These are phyloP conservation scores for Drosophila ficusphila DNA, from an alignment of 1,140 invertebrate species.

Conservation along the genomic window DNA sequence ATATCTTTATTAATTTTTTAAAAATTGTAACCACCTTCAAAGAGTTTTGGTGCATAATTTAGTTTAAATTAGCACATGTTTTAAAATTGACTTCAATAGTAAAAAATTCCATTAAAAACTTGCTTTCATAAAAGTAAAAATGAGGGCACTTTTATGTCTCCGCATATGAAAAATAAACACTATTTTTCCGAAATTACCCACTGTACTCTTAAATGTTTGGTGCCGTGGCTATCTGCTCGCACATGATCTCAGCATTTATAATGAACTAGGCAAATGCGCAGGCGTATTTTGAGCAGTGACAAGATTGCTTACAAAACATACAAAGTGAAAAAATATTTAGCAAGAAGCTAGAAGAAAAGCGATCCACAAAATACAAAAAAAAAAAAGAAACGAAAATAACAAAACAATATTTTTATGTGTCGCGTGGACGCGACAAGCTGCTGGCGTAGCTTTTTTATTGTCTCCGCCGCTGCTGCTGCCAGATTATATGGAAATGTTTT, in stretches of 20 bases:
- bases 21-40: too few relatives aligned
- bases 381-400: slow-evolving; percentile 19
- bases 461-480: neutral
- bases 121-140: too few relatives aligned
- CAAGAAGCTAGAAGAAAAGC: slow-evolving; percentile 20
- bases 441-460: slow-evolving; percentile 14
- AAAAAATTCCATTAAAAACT: too few relatives aligned
- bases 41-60: too few relatives aligned
- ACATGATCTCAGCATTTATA: slow-evolving; percentile 40
- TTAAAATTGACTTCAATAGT: too few relatives aligned
- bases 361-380: slow-evolving; percentile 3
- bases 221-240: slow-evolving; percentile 28
- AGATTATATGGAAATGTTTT: slow-evolving; percentile 49
- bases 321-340: slow-evolving; percentile 45
- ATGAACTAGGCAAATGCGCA: slow-evolving; percentile 40
- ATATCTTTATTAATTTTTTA: neutral
- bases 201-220: slow-evolving; percentile 7
- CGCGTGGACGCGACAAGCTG: slow-evolving; percentile 37
- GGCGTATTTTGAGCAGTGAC: slow-evolving; percentile 46
- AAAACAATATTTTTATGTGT: slow-evolving; percentile 40
- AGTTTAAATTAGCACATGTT: too few relatives aligned
- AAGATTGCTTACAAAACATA: slow-evolving; percentile 46
- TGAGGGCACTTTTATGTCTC: too few relatives aligned
- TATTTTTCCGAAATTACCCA: neutral
- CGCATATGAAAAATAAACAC: neutral